Base-by-base conservation (phyloP, 2,113 vertebrate species). In the Cyanoderma ruficeps region DNA sequence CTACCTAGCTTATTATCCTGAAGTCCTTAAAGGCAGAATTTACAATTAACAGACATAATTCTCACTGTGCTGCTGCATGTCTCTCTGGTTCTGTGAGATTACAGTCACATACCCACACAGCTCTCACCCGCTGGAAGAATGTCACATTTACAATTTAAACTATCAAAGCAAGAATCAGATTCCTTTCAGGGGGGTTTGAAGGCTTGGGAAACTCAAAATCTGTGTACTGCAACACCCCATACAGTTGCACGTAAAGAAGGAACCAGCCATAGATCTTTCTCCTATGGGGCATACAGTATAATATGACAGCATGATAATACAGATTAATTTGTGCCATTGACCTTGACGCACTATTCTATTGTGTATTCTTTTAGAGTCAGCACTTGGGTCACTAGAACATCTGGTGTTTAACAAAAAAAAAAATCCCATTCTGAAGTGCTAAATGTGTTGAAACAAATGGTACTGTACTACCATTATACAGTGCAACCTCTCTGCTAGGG, bases 281-380 rank as follows among this genome's bases (percentile, higher is more conserved):
- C 94, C 67, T 92, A 76, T 46, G 69, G 90, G 75, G 77, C 78
- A 84, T 85, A 81, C 49, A 27, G 74, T 52, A 46, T 60, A 92
- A 94, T 96, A 94, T 87, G 97, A 97, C 97, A 96, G 89, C 83
- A 85, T 42, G 61, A 95, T 96, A 97, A 97, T 93, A 94, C 95
- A 96, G 93, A 90, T 96, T 96, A 98, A 97, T 97, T 96, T 97
- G 95, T 94, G 94, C 93, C 81, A 67, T 86, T 95, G 93, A 97
- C 97, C 97, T 96, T 96, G 92, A 95, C 60, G 86, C 93, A 83
- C 69, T 63, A 63, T 80, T 90, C 80, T 87, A 75, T 74, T 94
- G 96, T 94, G 90, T 88, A 63, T 93, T 94, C 89, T 95, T 96
- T 91, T 92, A 96, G 95, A 95, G 78, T 82, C 95, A 95, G 87